Conservation (phyloP, 2,888 invertebrate species). For the Cheilosia scutellata region DNA sequence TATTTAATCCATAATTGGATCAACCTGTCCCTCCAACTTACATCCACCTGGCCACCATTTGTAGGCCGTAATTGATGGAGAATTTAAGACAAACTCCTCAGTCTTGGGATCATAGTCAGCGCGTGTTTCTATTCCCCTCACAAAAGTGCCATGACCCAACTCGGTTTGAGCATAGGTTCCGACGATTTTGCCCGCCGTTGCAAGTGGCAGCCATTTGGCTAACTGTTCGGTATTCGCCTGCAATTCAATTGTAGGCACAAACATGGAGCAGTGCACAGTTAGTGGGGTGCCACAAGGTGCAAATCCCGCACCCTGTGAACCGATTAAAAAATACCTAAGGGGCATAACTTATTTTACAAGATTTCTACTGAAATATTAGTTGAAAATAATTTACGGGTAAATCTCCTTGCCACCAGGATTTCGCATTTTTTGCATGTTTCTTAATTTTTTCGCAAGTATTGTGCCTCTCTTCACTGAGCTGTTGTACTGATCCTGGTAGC, state of each 20-base stretch:
- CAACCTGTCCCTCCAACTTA: conserved; percentile 85
- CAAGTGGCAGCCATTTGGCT: conserved; percentile 92
- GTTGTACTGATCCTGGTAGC: conserved; percentile 64
- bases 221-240: conserved; percentile 94
- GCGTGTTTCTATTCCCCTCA: conserved; percentile 94
- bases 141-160: conserved; percentile 96
- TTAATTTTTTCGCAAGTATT: conserved; percentile 87
- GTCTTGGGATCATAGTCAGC: conserved; percentile 93
- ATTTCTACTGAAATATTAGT: neutral
- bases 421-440: conserved; percentile 88
- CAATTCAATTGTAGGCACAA: conserved; percentile 92
- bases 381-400: conserved; percentile 44
- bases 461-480: conserved; percentile 35
- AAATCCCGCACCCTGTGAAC: conserved; percentile 2
- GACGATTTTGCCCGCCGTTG: conserved; percentile 91
- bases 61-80: conserved; percentile 93
- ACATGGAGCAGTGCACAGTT: conserved; percentile 94
- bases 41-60: conserved; percentile 99
- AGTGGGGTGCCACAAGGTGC: conserved; percentile 87
- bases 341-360: neutral
- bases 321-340: neutral
- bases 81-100: conserved; percentile 93
- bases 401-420: conserved; percentile 57
- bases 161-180: conserved; percentile 98
- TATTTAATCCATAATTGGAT: conserved; percentile 63